These are phyloP conservation scores for Torymus tubicola DNA, from an alignment of 2,888 invertebrate species.

Conservation along the genomic window DNA sequence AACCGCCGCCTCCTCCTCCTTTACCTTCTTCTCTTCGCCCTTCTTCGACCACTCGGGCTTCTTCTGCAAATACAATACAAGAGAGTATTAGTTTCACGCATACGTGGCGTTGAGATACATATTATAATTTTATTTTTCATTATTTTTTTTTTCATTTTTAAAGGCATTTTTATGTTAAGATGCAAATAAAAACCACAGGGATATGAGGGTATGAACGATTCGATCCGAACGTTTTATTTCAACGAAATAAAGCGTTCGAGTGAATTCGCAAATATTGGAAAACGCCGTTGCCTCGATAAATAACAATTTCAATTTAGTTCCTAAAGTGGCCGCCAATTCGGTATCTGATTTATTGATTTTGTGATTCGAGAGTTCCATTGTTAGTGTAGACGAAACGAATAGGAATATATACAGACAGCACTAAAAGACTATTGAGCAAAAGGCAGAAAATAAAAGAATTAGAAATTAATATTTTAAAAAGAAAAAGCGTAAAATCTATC, in stretches of 20 bases:
- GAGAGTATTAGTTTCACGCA: slow-evolving; percentile 24
- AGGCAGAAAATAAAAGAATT: not conserved
- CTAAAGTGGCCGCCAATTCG: slow-evolving; percentile 4
- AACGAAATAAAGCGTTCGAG: slow-evolving; percentile 1
- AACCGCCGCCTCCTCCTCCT: slow-evolving; percentile 89
- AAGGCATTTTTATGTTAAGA: slow-evolving; percentile 14
- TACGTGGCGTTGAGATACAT: not conserved
- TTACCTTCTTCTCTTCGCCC: slow-evolving; percentile 90
- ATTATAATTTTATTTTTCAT: not conserved
- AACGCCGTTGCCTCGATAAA: not conserved
- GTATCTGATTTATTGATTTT: slow-evolving; percentile 18
- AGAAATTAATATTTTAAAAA: not conserved
- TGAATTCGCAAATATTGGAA: not conserved
- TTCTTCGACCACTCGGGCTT: slow-evolving; percentile 97
- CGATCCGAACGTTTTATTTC: not conserved
- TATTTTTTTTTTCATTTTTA: not conserved
- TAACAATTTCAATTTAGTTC: slow-evolving; percentile 25
- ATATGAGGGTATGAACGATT: not conserved
- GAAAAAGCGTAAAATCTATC: slow-evolving; percentile 6
- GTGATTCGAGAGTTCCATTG: not conserved
- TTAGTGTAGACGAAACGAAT: slow-evolving; percentile 1
- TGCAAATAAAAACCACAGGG: not conserved
- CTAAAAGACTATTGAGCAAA: not conserved
- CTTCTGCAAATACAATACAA: slow-evolving; percentile 82
- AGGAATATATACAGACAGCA: not conserved